Evolutionary conservation across 2,888 invertebrate genomes (phyloP), one percentile per base, ranked within the genome.

Genomic region (Caenorhabditis drosophilae): DNA sequence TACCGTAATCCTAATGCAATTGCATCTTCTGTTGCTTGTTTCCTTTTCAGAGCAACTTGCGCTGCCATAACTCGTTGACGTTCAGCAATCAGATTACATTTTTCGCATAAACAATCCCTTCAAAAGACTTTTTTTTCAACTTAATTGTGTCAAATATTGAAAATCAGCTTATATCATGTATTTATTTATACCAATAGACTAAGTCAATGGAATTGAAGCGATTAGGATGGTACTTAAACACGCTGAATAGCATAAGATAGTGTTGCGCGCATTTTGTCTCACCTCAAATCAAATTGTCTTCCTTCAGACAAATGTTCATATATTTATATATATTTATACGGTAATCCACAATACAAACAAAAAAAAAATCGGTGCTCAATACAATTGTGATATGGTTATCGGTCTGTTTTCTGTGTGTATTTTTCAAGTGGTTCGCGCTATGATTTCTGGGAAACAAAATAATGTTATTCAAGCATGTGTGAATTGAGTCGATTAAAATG

Each of bases 1-100:
- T 53, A 70, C 73, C 80, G 59, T 52, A 81, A 63, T 40, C 81
- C 81, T 7, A 81, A 70, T 7, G 81, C 81, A 54, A 81, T 79
- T 4, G 82, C 82, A 46, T 82, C 82, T 60, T 82, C 82, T 4
- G 81, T 80, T 11, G 82, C 82, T 54, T 82, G 82, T 68, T 79
- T 73, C 45, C 82, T 44, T 57, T 82, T 82, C 46, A 82, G 52
- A 20, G 82, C 81, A 4, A 82, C 82, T 89, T 93, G 92, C 51
- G 96, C 96, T 16, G 96, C 96, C 96, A 97, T 97, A 60, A 97
- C 96, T 38, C 96, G 88, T 86, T 97, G 96, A 63, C 96, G 86
- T 87, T 97, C 96, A 1, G 96, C 96, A 75, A 97, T 97, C 70
- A 97, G 89, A 22, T 94, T 96, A 87, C 96, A 97, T 87, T 97